A percentile compares a stretch with the other conserved stretches of the same genome.
phyloP scores from a whole-genome alignment of 2,888 invertebrate species.

The Bombyx huttoni region DNA sequence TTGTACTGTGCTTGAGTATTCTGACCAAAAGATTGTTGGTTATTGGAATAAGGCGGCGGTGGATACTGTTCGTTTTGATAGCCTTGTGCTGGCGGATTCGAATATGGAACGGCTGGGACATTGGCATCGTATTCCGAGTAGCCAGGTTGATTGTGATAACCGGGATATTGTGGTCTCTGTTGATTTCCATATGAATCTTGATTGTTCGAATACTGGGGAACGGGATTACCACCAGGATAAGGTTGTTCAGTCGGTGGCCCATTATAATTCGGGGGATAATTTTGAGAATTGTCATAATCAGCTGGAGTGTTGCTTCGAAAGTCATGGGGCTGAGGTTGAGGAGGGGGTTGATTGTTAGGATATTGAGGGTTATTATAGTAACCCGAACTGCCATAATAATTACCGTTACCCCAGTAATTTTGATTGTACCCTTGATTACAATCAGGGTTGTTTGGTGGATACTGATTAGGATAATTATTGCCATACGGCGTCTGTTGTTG shows the following conservation, averaged over 20 bases:
- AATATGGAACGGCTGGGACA: constrained; percentile 25
- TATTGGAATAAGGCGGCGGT: constrained; percentile 30
- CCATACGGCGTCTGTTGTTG: constrained; percentile 41
- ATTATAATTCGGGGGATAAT: constrained; percentile 45
- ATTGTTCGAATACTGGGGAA: constrained; percentile 40
- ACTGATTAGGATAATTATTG: constrained; percentile 58
- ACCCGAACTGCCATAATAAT: constrained; percentile 47
- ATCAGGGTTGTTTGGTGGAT: constrained; percentile 41
- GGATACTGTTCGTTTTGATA: constrained; percentile 43
- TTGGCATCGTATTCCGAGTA: constrained; percentile 44
- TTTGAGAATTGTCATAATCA: constrained; percentile 37
- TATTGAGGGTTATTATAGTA: constrained; percentile 60
- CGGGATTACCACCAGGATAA: constrained; percentile 34
- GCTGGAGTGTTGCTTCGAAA: constrained; percentile 34
- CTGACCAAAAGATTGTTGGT: constrained; percentile 29
- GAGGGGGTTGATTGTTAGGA: constrained; percentile 35
- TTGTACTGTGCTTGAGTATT: constrained; percentile 33
- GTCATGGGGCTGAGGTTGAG: constrained; percentile 37
- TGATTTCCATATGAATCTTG: constrained; percentile 43
- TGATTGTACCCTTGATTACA: constrained; percentile 43
- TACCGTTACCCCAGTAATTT: constrained; percentile 56
- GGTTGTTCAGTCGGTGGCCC: constrained; percentile 31
- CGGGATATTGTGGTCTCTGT: constrained; percentile 40
- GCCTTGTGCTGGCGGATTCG: constrained; percentile 31
- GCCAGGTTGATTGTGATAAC: constrained; percentile 31